Base-by-base conservation (phyloP, 2,888 invertebrate species). In the Syritta pipiens region DNA sequence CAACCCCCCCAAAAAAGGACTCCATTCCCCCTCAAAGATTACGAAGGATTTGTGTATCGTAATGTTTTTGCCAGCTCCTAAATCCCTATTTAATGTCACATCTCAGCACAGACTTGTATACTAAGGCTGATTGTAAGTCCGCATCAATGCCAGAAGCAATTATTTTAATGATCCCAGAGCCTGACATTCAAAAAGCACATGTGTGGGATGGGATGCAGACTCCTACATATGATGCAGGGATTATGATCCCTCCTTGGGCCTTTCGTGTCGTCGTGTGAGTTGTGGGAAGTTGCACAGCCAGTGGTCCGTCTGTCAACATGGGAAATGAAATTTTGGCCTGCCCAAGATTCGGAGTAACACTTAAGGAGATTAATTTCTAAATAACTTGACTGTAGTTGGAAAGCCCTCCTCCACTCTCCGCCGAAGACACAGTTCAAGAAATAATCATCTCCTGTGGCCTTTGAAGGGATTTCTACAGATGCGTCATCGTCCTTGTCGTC, bases 61-160 rank as follows among this genome's bases (percentile, higher is more conserved):
- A 55, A 72, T 67, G 79, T 79, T 72, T 77, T 79, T 65, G 72
- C 72, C 71, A 79, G 74, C 67, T 60, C 48, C 79, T 72, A 72
- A 79, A 74, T 79, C 79, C 68, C 72, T 74, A 77, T 79, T 79
- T 79, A 79, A 79, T 79, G 67, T 68, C 79, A 74, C 72, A 79
- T 53, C 55, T 59, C 44, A 22, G 57, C 44, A 67, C n/a, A n/a
- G 42, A 67, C 55, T 72, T 72, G 72, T 68, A 79, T 79, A 60
- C 72, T 53, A 51, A 44, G 67, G 72, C 49, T 68, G 72, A 79
- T 72, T 79, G 62, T 72, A 74, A 68, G 79, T 68, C 67, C 57
- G 62, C 72, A 68, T 79, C 79, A 74, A 72, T 74, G 79, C 72
- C 79, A 79, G 62, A 68, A 79, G 79, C 79, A 79, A 79, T 79